A percentile compares a stretch with the other conserved stretches of the same genome.
Conservation (phyloP, 2,888 invertebrate genomes). For the Eutolmus rufibarbis region DNA sequence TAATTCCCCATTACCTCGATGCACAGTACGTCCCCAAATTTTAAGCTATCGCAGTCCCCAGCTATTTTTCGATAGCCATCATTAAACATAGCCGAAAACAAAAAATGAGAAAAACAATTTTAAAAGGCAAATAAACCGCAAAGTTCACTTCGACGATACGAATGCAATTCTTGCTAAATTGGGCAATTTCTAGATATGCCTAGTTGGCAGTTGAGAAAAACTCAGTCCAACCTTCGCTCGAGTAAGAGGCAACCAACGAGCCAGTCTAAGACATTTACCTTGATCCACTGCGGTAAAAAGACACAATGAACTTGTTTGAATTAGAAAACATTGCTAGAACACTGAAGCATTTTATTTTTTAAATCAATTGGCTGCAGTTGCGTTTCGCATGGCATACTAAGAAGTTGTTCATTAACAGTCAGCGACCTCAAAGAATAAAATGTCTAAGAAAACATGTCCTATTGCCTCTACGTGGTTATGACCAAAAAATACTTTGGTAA, state of each 20-base stretch:
- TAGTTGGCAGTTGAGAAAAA: not conserved
- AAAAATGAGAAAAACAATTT: not conserved
- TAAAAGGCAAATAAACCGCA: not conserved
- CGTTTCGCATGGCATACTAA: not conserved
- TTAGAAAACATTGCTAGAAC: not conserved
- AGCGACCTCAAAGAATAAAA: not conserved
- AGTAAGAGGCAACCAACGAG: not conserved
- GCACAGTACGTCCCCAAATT: not conserved
- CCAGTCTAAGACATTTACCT: not conserved
- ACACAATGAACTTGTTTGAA: not conserved
- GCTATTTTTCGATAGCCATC: not conserved
- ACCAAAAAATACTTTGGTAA: not conserved
- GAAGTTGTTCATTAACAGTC: constrained; percentile 20
- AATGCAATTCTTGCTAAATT: not conserved
- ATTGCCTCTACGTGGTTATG: not conserved
- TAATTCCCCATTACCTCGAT: not conserved
- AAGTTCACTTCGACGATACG: not conserved
- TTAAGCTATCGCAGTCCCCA: not conserved
- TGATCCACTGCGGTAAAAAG: not conserved
- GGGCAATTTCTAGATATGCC: not conserved
- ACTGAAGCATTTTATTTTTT: not conserved
- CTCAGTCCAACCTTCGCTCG: not conserved
- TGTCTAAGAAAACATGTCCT: not conserved
- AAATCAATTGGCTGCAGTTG: not conserved
- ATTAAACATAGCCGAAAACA: not conserved